These are phyloP conservation scores for Pandemis heparana DNA, from an alignment of 2,888 invertebrate species.

Conservation along the genomic window DNA sequence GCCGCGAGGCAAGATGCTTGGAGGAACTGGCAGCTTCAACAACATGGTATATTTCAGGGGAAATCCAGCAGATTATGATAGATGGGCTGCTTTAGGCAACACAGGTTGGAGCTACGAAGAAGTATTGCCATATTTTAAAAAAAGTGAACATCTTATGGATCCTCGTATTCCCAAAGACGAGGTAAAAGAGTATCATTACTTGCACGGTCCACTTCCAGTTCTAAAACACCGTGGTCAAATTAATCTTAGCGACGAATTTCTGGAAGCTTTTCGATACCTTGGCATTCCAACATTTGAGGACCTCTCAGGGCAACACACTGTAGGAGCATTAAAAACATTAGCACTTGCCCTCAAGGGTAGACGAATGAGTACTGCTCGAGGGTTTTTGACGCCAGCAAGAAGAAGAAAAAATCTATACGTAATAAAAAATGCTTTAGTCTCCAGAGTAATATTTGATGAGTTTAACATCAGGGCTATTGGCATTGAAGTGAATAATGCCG, in stretches of 20 bases:
- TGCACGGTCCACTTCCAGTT: neutral
- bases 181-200: neutral
- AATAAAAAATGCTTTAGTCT: neutral
- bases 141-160: neutral
- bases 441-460: neutral
- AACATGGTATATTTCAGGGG: conserved; percentile 1
- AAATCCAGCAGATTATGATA: neutral
- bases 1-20: conserved; percentile 6
- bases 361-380: conserved; percentile 3
- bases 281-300: conserved; percentile 2
- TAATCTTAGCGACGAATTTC: neutral
- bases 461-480: neutral
- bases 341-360: neutral
- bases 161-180: neutral
- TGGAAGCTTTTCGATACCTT: neutral
- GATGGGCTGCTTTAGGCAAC: neutral
- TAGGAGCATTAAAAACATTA: conserved; percentile 8
- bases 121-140: neutral
- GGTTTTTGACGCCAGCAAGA: conserved; percentile 3
- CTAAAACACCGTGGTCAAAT: neutral
- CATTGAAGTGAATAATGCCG: neutral
- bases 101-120: neutral
- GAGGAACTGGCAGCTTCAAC: neutral
- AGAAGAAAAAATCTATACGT: neutral
- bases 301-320: neutral